Base-by-base conservation (phyloP, 64 coral and sea anemone species). In the Orbicella faveolata region DNA sequence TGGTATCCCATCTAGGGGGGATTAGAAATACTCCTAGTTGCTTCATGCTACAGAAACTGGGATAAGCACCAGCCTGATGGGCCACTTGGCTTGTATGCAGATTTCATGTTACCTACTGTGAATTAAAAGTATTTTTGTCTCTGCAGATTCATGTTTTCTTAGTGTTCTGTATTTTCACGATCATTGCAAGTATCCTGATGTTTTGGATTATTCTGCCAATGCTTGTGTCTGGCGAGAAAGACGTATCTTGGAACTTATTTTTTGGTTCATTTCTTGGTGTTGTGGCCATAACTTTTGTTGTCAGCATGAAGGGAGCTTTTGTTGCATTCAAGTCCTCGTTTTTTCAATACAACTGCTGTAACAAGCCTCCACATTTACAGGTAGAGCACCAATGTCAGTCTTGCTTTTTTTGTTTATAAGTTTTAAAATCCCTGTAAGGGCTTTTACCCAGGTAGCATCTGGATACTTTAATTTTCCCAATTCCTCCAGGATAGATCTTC, bases 271-370 rank as follows among this genome's bases (percentile, higher is more conserved):
- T 92, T 52, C 80, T 92, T 37, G 83, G 66, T 20, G 37, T 87
- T 19, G 77, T 77, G 17, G 90, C 75, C 59, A 59, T 92, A 59
- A 79, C 67, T 59, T 92, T 92, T 87, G 81, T 92, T 77, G 84
- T 92, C 64, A 92, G 83, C 30, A 87, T 92, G 75, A 92, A 92
- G 53, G 90, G 78, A 9, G 78, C 85, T 55, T 92, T 79, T 87
- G 64, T 87, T 15, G 76, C 78, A 63, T 92, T 92, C 54, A 92
- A 80, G 64, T 61, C 83, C 13, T 87, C 83, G 14, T 77, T 87
- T 63, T 79, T 87, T 20, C 77, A 92, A n/a, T 77, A 83, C 62
- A 92, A 87, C 84, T 92, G 90, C 67, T 55, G 35, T 72, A 92
- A 80, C 61, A 86, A 85, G 37, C 53, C 36, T 34, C 90, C 83